These are phyloP conservation scores for Ceyx erithaca DNA, from an alignment of 2,797 vertebrate genomes.

Conservation along the genomic window DNA sequence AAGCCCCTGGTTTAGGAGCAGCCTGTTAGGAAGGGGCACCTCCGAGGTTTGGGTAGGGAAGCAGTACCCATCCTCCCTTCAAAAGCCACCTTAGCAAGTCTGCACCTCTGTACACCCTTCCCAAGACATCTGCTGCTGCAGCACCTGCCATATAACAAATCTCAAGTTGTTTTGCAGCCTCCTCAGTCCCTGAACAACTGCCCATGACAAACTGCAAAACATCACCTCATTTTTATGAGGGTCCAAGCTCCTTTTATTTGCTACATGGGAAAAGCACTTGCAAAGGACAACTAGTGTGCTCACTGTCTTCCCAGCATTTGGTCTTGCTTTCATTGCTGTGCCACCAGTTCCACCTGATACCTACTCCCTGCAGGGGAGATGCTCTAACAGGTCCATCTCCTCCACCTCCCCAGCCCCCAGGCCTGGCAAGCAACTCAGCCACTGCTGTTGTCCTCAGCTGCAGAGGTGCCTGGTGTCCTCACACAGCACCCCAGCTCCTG, in stretches of 20 bases:
- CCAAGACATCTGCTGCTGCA: not conserved
- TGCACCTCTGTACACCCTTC: not conserved
- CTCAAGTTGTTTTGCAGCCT: not conserved
- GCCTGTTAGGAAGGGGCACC: not conserved
- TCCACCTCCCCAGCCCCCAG: not conserved
- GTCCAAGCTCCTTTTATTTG: not conserved
- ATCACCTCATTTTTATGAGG: not conserved
- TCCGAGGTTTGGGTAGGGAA: not conserved
- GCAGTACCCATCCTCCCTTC: too few species aligned
- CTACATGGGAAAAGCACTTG: not conserved
- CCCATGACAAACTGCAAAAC: not conserved
- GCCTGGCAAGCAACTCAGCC: not conserved
- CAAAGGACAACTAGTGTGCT: not conserved
- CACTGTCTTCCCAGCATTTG: not conserved
- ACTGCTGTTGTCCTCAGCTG: rapidly evolving
- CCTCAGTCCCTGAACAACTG: not conserved
- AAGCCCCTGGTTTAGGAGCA: not conserved
- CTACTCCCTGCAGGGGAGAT: not conserved
- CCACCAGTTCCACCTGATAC: not conserved
- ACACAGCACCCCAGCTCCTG: rapidly evolving
- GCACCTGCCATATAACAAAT: not conserved
- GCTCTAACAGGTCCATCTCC: not conserved
- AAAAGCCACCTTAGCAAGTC: not conserved
- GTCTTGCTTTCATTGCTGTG: not conserved
- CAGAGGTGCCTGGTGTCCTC: rapidly evolving